Evolutionary conservation across 2,888 invertebrate genomes (phyloP), one percentile per base, ranked within the genome.

Genomic region (Spisula solida): DNA sequence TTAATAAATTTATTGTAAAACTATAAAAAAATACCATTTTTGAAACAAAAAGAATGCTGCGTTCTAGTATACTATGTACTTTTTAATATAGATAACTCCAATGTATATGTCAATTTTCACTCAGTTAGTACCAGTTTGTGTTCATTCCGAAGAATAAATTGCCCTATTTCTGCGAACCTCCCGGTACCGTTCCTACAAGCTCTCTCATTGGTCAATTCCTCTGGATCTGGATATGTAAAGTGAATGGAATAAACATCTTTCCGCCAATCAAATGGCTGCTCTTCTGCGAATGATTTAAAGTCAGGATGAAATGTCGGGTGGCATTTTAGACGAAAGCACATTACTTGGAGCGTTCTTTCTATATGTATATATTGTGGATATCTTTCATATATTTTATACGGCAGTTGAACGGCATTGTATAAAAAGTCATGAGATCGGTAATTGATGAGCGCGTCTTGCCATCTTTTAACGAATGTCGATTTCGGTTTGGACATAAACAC

Each of bases 171-270:
- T 0, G 96, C 95, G 86, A 96, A 95, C 56, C 94, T 91, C 2
- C 95, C 95, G 0, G 85, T 89, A 8, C 91, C 88, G 18, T 92
- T 90, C 34, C 85, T 78, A 47, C 95, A 90, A 0, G 91, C 85
- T 0, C 85, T 85, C 60, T 92, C 91, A 86, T 94, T 95, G n/a
- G 87, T 85, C 10, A 93, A 93, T 85, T 95, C 95, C 0, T 90
- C 90, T 0, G 96, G 96, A 82, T 96, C 95, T 0, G 96, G 96
- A 85, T 94, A 94, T 0, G 96, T 96, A 92, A 95, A 96, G 91
- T 96, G 96, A 82, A 96, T 95, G n/a, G 96, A 93, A 82, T 95
- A 96, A 20, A 93, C 93, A 34, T 96, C 96, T 25, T 85, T 93
- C 34, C 90, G 82, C 96, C 96, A 96, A 92, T 96, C 93, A 90